Evolutionary conservation across 2,888 invertebrate genomes (phyloP).

Genomic region (Caenorhabditis doughertyi): DNA sequence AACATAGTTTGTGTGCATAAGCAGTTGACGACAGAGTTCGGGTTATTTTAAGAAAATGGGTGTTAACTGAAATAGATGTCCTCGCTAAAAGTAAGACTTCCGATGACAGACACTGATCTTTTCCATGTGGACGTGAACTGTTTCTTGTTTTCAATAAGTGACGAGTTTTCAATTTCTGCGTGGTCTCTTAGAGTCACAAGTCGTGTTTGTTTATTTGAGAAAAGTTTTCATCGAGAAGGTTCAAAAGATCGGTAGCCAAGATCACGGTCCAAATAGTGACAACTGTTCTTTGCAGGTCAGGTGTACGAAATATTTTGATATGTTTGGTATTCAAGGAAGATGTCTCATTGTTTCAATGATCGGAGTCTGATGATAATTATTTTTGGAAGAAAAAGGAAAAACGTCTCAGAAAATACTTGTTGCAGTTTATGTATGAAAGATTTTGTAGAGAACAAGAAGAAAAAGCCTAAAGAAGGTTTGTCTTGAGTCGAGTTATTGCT

Average conservation of each 20-base stretch:
- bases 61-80: constrained; percentile 4
- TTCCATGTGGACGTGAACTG: constrained; percentile 42
- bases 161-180: constrained; percentile 27
- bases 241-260: constrained; percentile 32
- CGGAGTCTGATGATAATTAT: background rate
- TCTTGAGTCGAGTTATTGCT: too few relatives aligned
- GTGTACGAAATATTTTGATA: constrained; percentile 9
- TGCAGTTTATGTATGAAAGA: too few relatives aligned
- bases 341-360: background rate
- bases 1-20: constrained; percentile 13
- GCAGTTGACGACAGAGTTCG: constrained; percentile 11
- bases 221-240: constrained; percentile 19
- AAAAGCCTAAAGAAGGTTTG: too few relatives aligned
- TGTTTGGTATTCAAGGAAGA: background rate
- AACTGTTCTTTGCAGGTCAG: constrained; percentile 33
- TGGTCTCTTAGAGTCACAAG: constrained; percentile 40
- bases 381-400: too few relatives aligned
- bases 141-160: constrained; percentile 31
- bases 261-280: constrained; percentile 31
- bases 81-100: constrained; percentile 15
- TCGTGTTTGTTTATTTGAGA: constrained; percentile 38
- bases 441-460: too few relatives aligned
- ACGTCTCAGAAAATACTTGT: too few relatives aligned
- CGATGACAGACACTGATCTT: constrained; percentile 49
- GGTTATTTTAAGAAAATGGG: constrained; percentile 34